Base-by-base conservation (phyloP, 1,140 invertebrate species). In the Bombus superbus region DNA sequence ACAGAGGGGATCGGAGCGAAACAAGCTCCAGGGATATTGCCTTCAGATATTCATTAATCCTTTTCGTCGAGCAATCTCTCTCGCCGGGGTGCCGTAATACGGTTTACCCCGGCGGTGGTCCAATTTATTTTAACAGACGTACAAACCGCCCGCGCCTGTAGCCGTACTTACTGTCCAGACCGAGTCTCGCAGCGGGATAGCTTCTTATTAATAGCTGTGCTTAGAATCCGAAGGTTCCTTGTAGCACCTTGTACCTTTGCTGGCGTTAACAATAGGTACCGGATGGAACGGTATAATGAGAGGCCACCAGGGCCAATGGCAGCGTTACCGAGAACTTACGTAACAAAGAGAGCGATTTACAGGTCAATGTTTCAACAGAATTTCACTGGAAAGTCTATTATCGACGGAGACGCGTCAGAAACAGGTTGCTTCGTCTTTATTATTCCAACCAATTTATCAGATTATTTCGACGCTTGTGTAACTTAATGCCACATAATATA, bases 191-290 rank as follows among this genome's bases (percentile, higher is more conserved):
- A 62, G 53, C 47, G 75, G 68, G 75, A n/a, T 69, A 13, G 38
- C 66, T 79, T 79, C 82, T 84, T 84, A 84, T 84, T 79, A 84
- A 84, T 84, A 84, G 82, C 53, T 32, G 82, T 62, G 38, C 82
- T 79, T 84, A 84, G 76, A 72, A 79, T 59, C 40, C 62, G 73
- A 66, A 42, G 40, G 44, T 59, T 75, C n/a, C 66, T 84, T 59
- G 82, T 71, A 79, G 82, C 82, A 71, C 76, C 74, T 78, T 71
- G 82, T 71, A 84, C 32, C 47, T 57, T 69, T 32, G 53, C 53
- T 4, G 44, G 40, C 66, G 53, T 79, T 84, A 84, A 79, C 82
- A 84, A 84, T 79, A 79, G 75, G 4, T 44, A 78, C 22, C 25
- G 42, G 47, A 79, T 78, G 47, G 64, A 76, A 47, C 40, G 32